These are phyloP conservation scores for Calameuta filiformis DNA, from an alignment of 2,888 invertebrate species.

Conservation along the genomic window DNA sequence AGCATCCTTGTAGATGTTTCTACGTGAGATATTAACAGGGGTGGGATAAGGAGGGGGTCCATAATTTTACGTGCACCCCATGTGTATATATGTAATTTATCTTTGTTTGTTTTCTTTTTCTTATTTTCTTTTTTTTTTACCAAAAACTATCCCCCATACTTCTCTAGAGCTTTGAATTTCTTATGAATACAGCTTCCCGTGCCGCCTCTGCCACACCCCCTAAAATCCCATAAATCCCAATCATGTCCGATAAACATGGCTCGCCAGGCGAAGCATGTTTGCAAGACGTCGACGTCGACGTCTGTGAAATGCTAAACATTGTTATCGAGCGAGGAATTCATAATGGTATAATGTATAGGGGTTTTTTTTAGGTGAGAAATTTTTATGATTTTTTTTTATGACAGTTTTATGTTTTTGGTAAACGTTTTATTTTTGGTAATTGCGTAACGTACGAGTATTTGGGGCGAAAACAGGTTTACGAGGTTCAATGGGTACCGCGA, in stretches of 20 bases:
- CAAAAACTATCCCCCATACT: not conserved
- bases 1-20: not conserved
- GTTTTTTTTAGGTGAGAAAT: not conserved
- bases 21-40: not conserved
- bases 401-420: not conserved
- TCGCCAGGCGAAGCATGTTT: conserved; percentile 23
- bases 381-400: not conserved
- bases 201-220: not conserved
- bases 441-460: not conserved
- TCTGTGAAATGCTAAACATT: too few relatives aligned
- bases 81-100: not conserved
- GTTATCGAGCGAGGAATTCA: not conserved
- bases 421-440: not conserved
- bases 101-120: not conserved
- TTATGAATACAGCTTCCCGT: not conserved
- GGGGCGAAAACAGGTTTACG: not conserved
- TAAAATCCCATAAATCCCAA: conserved; percentile 38
- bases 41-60: not conserved
- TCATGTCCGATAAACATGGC: conserved; percentile 35
- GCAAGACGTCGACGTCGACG: conserved; percentile 7
- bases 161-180: not conserved
- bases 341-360: not conserved
- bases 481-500: not conserved
- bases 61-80: not conserved
- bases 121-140: not conserved